These are phyloP conservation scores for Gracilinanus agilis DNA, from an alignment of 2,113 vertebrate genomes.

Conservation along the genomic window DNA sequence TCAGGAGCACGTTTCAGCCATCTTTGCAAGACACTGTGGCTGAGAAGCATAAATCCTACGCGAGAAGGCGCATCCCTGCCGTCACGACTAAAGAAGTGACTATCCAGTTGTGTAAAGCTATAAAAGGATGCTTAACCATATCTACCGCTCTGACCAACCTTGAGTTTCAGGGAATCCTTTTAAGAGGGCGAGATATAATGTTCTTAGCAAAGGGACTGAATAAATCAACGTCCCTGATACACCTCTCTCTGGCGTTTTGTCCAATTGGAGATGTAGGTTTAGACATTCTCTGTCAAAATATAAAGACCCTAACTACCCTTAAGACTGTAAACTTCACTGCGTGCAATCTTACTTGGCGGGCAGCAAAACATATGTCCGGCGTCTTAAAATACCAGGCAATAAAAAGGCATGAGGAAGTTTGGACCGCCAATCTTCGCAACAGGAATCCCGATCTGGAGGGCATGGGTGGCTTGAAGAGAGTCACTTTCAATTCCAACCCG, in stretches of 20 bases:
- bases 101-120: conserved; percentile 92
- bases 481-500: conserved; percentile 94
- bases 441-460: conserved; percentile 93
- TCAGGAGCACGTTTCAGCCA: conserved; percentile 91
- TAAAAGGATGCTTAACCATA: conserved; percentile 89
- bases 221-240: conserved; percentile 88
- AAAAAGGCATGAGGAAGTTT: conserved; percentile 91
- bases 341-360: conserved; percentile 95
- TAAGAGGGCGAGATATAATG: conserved; percentile 93
- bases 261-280: conserved; percentile 93
- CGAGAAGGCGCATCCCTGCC: conserved; percentile 88
- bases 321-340: conserved; percentile 93
- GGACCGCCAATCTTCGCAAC: conserved; percentile 95
- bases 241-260: conserved; percentile 92
- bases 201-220: conserved; percentile 93
- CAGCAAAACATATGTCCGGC: conserved; percentile 92
- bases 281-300: conserved; percentile 94
- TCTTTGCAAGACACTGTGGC: conserved; percentile 71
- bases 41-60: conserved; percentile 1
- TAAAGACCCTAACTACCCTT: conserved; percentile 92
- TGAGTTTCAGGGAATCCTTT: conserved; percentile 92
- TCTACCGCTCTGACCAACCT: conserved; percentile 91
- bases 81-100: conserved; percentile 92
- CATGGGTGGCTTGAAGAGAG: conserved; percentile 93
- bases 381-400: conserved; percentile 96